A percentile compares a stretch with the other conserved stretches of the same genome.
Evolutionary conservation across 2,113 vertebrate genomes (phyloP).

Genomic region (Pimephales promelas): DNA sequence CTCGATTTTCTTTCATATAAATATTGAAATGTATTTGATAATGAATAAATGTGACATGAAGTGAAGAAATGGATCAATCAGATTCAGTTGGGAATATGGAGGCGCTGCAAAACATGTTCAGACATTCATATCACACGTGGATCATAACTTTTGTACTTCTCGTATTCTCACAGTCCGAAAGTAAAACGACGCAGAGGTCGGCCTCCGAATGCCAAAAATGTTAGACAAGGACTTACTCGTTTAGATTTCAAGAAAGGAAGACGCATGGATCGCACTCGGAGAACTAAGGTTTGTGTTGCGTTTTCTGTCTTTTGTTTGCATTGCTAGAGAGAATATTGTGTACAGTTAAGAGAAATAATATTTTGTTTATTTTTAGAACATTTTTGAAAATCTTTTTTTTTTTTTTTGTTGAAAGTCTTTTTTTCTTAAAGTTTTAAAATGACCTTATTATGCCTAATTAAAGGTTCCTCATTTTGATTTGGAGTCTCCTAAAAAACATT

Average conservation of each 20-base stretch:
- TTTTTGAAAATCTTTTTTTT: too few species aligned
- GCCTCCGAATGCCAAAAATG: slow-evolving; percentile 71
- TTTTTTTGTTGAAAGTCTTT: too few species aligned
- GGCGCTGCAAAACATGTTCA: too few species aligned
- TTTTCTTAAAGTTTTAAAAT: too few species aligned
- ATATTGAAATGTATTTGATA: neutral
- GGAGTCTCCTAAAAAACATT: too few species aligned
- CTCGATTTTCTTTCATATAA: neutral
- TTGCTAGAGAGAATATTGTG: neutral
- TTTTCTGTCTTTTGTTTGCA: neutral
- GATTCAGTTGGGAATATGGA: too few species aligned
- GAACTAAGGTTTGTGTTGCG: slow-evolving; percentile 44
- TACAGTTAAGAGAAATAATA: neutral
- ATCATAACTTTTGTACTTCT: neutral
- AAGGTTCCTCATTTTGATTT: too few species aligned
- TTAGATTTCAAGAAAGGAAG: slow-evolving; percentile 76
- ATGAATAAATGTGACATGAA: too few species aligned
- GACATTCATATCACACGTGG: too few species aligned
- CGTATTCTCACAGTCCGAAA: slow-evolving; percentile 65
- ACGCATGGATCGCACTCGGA: slow-evolving; percentile 59
- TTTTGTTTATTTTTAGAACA: too few species aligned
- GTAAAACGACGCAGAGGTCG: slow-evolving; percentile 76
- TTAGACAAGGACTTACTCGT: slow-evolving; percentile 69
- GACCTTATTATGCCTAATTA: too few species aligned
- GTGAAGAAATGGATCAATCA: too few species aligned